phyloP scores from a whole-genome alignment of 2,113 vertebrate species.

The Mixornis gularis region DNA sequence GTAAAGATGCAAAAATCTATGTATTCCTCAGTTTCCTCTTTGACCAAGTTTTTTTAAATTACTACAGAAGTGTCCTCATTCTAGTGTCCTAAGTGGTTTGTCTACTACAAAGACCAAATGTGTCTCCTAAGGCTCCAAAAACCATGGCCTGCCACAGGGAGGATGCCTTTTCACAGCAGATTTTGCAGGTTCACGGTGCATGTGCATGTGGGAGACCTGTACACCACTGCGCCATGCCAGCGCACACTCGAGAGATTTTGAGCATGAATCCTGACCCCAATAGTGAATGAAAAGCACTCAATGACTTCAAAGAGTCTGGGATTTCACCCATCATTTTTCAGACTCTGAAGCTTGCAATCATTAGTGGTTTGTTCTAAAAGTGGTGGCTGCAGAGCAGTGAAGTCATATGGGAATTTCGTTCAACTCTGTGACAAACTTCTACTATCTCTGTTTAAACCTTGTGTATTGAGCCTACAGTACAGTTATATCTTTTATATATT shows the following conservation, averaged over 20 bases:
- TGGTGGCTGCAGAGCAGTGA: background rate
- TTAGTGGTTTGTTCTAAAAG: slow-evolving; percentile 2
- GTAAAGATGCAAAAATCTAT: background rate
- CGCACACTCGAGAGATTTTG: background rate
- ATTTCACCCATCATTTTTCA: slow-evolving; percentile 62
- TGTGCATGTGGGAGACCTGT: background rate
- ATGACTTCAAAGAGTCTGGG: slow-evolving; percentile 43
- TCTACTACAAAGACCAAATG: background rate
- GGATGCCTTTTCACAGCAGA: background rate
- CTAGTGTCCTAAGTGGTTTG: background rate
- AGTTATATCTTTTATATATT: background rate
- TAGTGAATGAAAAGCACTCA: slow-evolving; percentile 44
- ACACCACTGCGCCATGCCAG: background rate
- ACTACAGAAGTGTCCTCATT: background rate
- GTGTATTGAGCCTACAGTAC: background rate
- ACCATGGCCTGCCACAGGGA: background rate
- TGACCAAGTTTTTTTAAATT: background rate
- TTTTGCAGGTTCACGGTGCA: background rate
- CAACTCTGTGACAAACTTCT: background rate
- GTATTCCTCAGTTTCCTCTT: background rate
- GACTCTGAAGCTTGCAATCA: slow-evolving; percentile 23
- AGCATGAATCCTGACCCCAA: slow-evolving; percentile 49
- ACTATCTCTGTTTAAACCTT: background rate
- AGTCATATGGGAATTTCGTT: background rate
- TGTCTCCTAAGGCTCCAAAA: background rate